Base-by-base conservation (phyloP, 2,113 vertebrate species). In the Dendropsophus ebraccatus region DNA sequence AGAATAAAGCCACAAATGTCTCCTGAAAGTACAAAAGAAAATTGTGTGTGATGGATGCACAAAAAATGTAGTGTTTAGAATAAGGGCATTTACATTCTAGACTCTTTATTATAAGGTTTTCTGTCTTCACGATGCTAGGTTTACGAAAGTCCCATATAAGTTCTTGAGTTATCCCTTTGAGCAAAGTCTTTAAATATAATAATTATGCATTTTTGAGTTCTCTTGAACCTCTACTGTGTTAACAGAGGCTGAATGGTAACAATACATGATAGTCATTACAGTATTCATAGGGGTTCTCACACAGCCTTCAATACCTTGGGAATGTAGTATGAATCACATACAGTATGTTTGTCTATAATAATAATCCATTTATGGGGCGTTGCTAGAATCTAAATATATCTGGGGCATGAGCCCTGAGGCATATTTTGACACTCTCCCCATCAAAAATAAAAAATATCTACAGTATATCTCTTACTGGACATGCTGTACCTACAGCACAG, bases 31-130 rank as follows among this genome's bases (percentile, higher is more conserved):
- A 82, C 54, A 58, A 62, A 81, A 69, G 14, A 82, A 69, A 69
- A 70, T 70, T 70, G 67, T 70, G 56, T 62, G 35, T 80, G 49
- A 41, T 80, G 52, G 58, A 41, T 80, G 54, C 67, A 70, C 19
- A 23, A 70, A 41, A n/a, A 23, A 21, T 70, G 32, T 70, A 41
- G 21, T 23, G 17, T 17, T 23, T 70, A 70, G 35, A 70, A 41
- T 21, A 70, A 70, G 19, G 17, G 30, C 19, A 35, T 41, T 41
- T 70, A 70, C 10, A 41, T 11, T 41, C 21, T 70, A 41, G 35
- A 12, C 67, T 6, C 41, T 19, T 23, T 41, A 70, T 70, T 70
- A 41, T 41, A 35, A 37, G 37, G 67, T 41, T 69, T 69, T 69
- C 5, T n/a, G 28, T 69, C 16, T 69, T 70, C 28, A 70, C 8